These are phyloP conservation scores for Mesorhabditis belari DNA, from an alignment of 2,888 invertebrate species.

Conservation along the genomic window DNA sequence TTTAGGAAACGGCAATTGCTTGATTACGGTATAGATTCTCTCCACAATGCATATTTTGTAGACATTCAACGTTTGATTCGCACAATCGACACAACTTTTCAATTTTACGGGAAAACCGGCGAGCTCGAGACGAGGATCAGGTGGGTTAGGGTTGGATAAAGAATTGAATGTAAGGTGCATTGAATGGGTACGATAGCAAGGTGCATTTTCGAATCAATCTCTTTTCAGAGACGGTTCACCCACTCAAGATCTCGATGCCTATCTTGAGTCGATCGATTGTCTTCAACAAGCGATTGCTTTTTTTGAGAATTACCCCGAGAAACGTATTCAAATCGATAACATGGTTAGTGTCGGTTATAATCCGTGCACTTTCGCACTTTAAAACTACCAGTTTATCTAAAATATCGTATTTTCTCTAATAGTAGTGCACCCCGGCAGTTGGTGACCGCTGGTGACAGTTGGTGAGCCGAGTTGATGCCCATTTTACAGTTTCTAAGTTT, in stretches of 20 bases:
- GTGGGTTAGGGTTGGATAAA: slow-evolving; percentile 9
- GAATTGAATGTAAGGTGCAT: too few species aligned
- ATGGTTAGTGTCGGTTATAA: slow-evolving; percentile 24
- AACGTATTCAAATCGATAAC: slow-evolving; percentile 30
- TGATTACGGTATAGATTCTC: too few species aligned
- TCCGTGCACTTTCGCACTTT: neutral
- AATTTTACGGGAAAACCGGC: slow-evolving; percentile 87
- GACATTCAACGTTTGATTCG: slow-evolving; percentile 84
- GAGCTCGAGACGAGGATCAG: slow-evolving; percentile 67
- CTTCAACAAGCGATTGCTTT: slow-evolving; percentile 40
- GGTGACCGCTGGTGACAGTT: too few species aligned
- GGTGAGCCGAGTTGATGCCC: too few species aligned
- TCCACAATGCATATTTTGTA: slow-evolving; percentile 53
- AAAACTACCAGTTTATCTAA: too few species aligned
- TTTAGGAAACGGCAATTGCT: too few species aligned
- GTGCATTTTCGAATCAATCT: neutral
- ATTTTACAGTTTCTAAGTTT: too few species aligned
- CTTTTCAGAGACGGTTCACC: slow-evolving; percentile 24
- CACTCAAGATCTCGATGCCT: slow-evolving; percentile 20
- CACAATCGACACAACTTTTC: slow-evolving; percentile 83
- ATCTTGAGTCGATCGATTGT: slow-evolving; percentile 49
- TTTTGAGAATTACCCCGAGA: slow-evolving; percentile 30
- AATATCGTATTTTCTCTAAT: too few species aligned
- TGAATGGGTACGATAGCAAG: too few species aligned
- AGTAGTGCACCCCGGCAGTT: too few species aligned